These are phyloP conservation scores for Pterocles gutturalis DNA, from an alignment of 2,113 vertebrate genomes.

Conservation along the genomic window DNA sequence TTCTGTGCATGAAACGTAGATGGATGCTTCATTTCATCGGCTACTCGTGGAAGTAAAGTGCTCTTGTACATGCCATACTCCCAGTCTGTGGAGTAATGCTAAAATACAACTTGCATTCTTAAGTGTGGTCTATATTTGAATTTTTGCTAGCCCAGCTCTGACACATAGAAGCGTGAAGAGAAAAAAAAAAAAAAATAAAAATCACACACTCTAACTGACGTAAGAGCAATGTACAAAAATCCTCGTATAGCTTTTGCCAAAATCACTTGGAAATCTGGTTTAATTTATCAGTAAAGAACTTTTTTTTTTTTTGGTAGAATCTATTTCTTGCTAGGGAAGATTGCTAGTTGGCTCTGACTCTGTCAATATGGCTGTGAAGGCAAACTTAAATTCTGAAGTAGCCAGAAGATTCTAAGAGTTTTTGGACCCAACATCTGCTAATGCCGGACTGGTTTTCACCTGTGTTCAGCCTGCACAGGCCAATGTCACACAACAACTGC, in stretches of 20 bases:
- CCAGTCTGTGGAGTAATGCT: not conserved
- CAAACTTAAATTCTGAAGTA: not conserved
- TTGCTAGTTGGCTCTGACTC: rapidly evolving
- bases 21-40: conserved; percentile 39
- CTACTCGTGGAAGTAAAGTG: not conserved
- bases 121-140: not conserved
- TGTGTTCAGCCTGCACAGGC: not conserved
- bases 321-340: not conserved
- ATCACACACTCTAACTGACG: not conserved
- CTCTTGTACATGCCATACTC: not conserved
- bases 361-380: not conserved
- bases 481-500: rapidly evolving
- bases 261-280: conserved; percentile 18
- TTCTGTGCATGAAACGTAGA: conserved; percentile 37
- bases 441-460: not conserved
- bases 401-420: not conserved
- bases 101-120: not conserved
- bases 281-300: not conserved
- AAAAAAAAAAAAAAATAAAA: not conserved
- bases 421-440: not conserved
- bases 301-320: not conserved
- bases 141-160: conserved; percentile 13
- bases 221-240: not conserved
- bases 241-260: not conserved
- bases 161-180: rapidly evolving